These are phyloP conservation scores for Hecatera dysodea DNA, from an alignment of 2,888 invertebrate species.

Conservation along the genomic window DNA sequence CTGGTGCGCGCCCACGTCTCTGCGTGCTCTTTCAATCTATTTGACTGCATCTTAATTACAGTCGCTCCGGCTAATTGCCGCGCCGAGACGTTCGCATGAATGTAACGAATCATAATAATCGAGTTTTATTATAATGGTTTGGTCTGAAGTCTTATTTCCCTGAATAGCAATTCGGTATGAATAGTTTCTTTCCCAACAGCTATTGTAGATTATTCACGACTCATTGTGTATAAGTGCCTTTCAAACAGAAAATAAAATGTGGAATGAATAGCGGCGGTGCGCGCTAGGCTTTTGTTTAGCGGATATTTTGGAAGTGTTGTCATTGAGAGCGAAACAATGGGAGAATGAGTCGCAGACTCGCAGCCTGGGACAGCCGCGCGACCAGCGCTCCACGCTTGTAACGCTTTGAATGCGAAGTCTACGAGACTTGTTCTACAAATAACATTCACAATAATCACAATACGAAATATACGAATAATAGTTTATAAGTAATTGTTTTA, in stretches of 20 bases:
- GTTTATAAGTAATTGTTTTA: constrained; percentile 45
- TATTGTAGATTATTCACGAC: constrained; percentile 85
- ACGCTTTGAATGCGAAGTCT: constrained; percentile 29
- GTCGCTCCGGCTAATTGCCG: constrained; percentile 74
- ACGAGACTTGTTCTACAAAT: constrained; percentile 40
- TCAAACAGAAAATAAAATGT: constrained; percentile 83
- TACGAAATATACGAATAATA: constrained; percentile 2
- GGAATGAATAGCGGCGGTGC: constrained; percentile 76
- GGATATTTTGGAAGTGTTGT: constrained; percentile 82
- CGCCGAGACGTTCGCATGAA: constrained; percentile 72
- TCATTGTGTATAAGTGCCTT: constrained; percentile 84
- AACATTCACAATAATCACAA: constrained; percentile 32
- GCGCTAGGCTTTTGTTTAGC: constrained; percentile 79
- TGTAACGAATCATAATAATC: constrained; percentile 80
- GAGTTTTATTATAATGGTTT: constrained; percentile 78
- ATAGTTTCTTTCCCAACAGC: constrained; percentile 81
- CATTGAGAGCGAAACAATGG: constrained; percentile 78
- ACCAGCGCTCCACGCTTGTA: constrained; percentile 61
- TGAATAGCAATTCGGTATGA: constrained; percentile 77
- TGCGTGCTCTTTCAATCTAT: constrained; percentile 72
- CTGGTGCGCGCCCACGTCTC: constrained; percentile 57
- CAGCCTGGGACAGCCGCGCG: constrained; percentile 4
- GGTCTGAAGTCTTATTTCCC: constrained; percentile 76
- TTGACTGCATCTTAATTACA: constrained; percentile 78
- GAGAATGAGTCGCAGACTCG: constrained; percentile 62